Evolutionary conservation across 1,140 invertebrate species (phyloP).

Genomic region (Brachionus koreanus): DNA sequence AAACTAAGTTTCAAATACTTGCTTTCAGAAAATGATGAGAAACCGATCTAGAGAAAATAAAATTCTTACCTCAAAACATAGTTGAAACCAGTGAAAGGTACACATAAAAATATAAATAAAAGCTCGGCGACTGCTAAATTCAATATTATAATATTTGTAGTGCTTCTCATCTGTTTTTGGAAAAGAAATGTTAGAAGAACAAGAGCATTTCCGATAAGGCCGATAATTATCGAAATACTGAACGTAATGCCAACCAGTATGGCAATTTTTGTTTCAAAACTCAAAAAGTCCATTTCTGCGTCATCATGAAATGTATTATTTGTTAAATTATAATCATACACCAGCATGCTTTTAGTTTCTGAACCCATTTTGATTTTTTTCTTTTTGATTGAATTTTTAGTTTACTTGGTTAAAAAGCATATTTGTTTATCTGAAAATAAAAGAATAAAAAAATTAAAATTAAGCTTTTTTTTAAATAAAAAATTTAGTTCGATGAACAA

Average conservation of each 20-base stretch:
- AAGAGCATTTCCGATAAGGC: conserved; percentile 79
- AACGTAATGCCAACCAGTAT: conserved; percentile 33
- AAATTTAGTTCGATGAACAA: no score
- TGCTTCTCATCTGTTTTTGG: conserved; percentile 84
- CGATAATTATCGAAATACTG: conserved; percentile 62
- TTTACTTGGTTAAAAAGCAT: neutral
- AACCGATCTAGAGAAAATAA: neutral
- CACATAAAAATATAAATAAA: conserved; percentile 89
- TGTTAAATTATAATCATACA: neutral
- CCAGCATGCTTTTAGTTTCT: neutral
- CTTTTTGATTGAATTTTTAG: neutral
- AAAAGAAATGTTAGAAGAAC: conserved; percentile 77
- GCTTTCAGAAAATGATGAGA: neutral
- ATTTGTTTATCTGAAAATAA: neutral
- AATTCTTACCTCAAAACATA: conserved; percentile 42
- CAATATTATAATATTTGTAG: conserved; percentile 82
- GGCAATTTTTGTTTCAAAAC: conserved; percentile 39
- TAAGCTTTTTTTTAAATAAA: no score
- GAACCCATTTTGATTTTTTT: neutral
- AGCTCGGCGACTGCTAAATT: conserved; percentile 81
- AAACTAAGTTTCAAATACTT: neutral
- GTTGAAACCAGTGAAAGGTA: conserved; percentile 66
- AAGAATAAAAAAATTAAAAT: neutral
- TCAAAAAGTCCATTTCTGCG: conserved; percentile 1
- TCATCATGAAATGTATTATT: neutral